Evolutionary conservation across 2,888 invertebrate species (phyloP), one percentile per base, ranked within the genome.

Genomic region (Ommatoiulus sabulosus): DNA sequence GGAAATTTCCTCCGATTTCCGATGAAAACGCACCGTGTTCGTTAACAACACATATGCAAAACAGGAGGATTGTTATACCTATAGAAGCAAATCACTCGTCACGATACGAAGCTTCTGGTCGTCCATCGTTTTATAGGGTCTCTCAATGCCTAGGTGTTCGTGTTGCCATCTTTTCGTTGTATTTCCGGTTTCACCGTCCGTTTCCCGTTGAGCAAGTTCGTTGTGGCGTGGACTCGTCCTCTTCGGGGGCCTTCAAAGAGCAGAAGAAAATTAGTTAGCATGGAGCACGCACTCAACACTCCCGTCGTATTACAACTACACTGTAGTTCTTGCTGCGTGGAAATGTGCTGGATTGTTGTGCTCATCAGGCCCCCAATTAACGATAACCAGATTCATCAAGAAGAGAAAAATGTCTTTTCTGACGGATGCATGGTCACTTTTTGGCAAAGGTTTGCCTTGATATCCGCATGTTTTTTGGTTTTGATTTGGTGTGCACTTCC

Each of bases 211-310:
- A 44, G 43, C 44, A 84, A 84, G 6, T 84, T 84, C n/a, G 43
- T 44, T 35, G 46, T n/a, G 7, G 85, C n/a, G 85, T 85, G 85
- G 85, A 72, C 1, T 72, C 24, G 72, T 72, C 72, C 72, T 85
- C 85, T 85, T 85, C 85, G 85, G 85, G 85, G 85, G 85, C 87
- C 87, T 87, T 87, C 87, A 87, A 87, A 87, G 87, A 87, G 87
- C 87, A 87, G 87, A 87, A 87, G 87, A 87, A 87, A 87, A 87
- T 35, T 43, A 87, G 87, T 48, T 87, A 87, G 35, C 87, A 84
- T 44, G 43, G 84, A 84, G 84, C 84, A 84, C 44, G 17, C 84
- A 85, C 46, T 85, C 44, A 85, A 44, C 85, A 43, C 43, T 24
- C n/a, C 84, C 2, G 24, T 84, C 12, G 35, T 2, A 35, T 43